phyloP scores from a whole-genome alignment of 2,888 invertebrate genomes.

The Rhodophaea formosa region DNA sequence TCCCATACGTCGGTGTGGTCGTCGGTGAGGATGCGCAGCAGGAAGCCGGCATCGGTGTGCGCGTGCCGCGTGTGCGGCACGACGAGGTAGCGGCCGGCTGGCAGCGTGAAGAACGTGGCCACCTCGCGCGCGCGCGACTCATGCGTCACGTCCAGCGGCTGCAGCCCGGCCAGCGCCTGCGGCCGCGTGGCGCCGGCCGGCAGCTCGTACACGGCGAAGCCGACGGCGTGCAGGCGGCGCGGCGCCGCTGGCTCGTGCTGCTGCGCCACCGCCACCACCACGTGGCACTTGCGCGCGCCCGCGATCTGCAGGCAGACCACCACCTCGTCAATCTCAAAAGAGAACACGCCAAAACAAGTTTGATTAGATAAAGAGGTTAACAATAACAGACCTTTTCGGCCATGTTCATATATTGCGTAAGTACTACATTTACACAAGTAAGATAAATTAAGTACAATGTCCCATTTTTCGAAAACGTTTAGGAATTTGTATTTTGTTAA shows the following conservation, averaged over 20 bases:
- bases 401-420: too few species aligned
- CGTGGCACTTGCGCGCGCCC: constrained; percentile 84
- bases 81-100: constrained; percentile 87
- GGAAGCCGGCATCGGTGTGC: constrained; percentile 85
- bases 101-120: constrained; percentile 87
- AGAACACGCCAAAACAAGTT: too few species aligned
- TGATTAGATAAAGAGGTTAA: too few species aligned
- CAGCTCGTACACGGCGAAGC: constrained; percentile 87
- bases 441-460: too few species aligned
- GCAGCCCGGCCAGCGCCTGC: constrained; percentile 32
- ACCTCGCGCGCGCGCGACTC: constrained; percentile 77
- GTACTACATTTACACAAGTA: too few species aligned
- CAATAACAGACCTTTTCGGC: too few species aligned
- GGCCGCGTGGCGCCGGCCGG: constrained; percentile 67
- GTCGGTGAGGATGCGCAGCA: constrained; percentile 86
- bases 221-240: constrained; percentile 82
- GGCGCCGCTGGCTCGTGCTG: constrained; percentile 75
- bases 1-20: constrained; percentile 89
- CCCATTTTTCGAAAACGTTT: too few species aligned
- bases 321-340: neutral
- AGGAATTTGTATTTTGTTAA: too few species aligned
- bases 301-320: constrained; percentile 79
- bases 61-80: constrained; percentile 86
- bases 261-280: constrained; percentile 87
- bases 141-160: constrained; percentile 84